Evolutionary conservation across 1,140 invertebrate genomes (phyloP), one percentile per base, ranked within the genome.

Genomic region (Diabrotica undecimpunctata): DNA sequence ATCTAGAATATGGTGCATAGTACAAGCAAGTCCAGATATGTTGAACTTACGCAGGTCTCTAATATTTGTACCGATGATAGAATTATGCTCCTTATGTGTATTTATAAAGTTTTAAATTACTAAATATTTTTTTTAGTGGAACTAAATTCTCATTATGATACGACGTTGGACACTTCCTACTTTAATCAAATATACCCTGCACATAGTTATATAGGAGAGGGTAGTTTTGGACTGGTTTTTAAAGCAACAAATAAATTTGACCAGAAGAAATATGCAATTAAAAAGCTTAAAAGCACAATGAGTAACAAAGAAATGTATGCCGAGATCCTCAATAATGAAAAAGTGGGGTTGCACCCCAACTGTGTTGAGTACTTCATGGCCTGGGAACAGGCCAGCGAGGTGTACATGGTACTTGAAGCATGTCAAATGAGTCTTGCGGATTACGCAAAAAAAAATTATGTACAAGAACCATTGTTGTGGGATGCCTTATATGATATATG

Each of bases 221-320:
- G 90, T 10, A 90, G 87, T 5, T 92, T 91, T 81, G 90, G 90
- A 53, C 85, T 88, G 72, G 90, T 91, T 0, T 91, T 84, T 70
- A 85, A 86, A 77, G 88, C 87, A 3, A 79, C 78, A 64, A 86
- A 83, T 70, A 85, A 83, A 66, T 84, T 88, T 70, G 87, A 91
- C 81, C 83, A 84, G 2, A 79, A 81, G 52, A 78, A 81, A 39
- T 92, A 91, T 81, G 90, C 90, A 8, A 78, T 88, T 83, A 37
- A 82, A 84, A 57, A 83, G 84, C 68, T 78, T 78, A 70, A 90
- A 85, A 73, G 79, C 81, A 61, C 86, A 85, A 62, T 82, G 83
- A 77, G 90, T 74, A 81, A 85, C 52, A 79, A 83, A 37, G 75
- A 85, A 60, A 85, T 85, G 62, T 76, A 90, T 53, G 83, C 87